Percentiles rank a stretch among this genome's conserved stretches.
phyloP scores from a whole-genome alignment of 1,140 invertebrate species.

The Drosophila kepulauana region DNA sequence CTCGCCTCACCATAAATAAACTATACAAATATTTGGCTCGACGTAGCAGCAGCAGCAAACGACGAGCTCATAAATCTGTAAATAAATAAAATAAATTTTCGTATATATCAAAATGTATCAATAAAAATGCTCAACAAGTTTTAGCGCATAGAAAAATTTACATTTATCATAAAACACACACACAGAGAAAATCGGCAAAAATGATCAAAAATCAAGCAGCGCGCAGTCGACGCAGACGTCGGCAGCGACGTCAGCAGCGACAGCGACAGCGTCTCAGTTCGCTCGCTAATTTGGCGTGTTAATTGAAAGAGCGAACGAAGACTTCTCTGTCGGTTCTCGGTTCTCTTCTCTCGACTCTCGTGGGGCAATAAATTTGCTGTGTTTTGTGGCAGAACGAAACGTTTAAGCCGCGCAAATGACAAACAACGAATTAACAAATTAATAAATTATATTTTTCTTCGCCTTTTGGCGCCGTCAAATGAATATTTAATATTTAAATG shows the following conservation, averaged over 20 bases:
- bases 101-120: slow-evolving; percentile 79
- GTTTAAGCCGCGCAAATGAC: slow-evolving; percentile 83
- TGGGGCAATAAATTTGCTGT: slow-evolving; percentile 76
- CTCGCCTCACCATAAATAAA: slow-evolving; percentile 73
- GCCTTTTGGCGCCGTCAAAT: slow-evolving; percentile 50
- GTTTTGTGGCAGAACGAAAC: slow-evolving; percentile 82
- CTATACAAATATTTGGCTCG: slow-evolving; percentile 79
- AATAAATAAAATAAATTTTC: slow-evolving; percentile 82
- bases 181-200: slow-evolving; percentile 25
- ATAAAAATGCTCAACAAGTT: slow-evolving; percentile 83
- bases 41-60: slow-evolving; percentile 10
- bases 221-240: slow-evolving; percentile 13
- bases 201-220: slow-evolving; percentile 19
- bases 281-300: slow-evolving; percentile 80
- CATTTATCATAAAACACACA: slow-evolving; percentile 58
- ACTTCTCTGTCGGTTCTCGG: neutral
- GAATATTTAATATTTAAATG: slow-evolving; percentile 63
- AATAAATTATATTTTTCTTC: slow-evolving; percentile 77
- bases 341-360: neutral
- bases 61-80: slow-evolving; percentile 79
- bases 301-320: slow-evolving; percentile 53
- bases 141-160: slow-evolving; percentile 58
- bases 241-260: slow-evolving; percentile 10
- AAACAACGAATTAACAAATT: slow-evolving; percentile 84
- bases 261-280: slow-evolving; percentile 35